Percentiles rank a stretch among this genome's conserved stretches.
These are phyloP conservation scores for Epizoanthus scotinus DNA, from an alignment of 92 coral and sea anemone genomes.

Conservation along the genomic window DNA sequence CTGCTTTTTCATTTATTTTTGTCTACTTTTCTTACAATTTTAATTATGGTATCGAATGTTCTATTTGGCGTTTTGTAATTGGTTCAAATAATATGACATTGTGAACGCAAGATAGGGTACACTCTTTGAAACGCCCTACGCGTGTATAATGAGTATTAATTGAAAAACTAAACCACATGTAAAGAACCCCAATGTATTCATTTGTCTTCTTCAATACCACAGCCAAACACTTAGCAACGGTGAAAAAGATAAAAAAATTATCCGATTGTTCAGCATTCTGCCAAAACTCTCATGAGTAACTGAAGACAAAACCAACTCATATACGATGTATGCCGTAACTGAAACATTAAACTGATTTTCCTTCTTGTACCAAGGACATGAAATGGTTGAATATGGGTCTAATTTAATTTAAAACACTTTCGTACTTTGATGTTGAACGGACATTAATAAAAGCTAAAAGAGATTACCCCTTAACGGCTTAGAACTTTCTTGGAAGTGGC, in stretches of 20 bases:
- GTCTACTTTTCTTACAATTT: constrained; percentile 1
- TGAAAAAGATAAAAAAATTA: background rate
- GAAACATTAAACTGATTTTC: too few relatives aligned
- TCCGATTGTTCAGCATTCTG: background rate
- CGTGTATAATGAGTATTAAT: constrained; percentile 17
- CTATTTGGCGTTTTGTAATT: background rate
- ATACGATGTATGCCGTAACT: background rate
- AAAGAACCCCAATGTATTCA: constrained; percentile 28
- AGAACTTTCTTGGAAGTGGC: too few relatives aligned
- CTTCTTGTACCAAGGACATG: too few relatives aligned
- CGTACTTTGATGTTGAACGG: too few relatives aligned
- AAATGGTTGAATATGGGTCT: too few relatives aligned
- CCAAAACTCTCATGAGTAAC: background rate
- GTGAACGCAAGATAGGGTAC: background rate
- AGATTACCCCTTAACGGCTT: too few relatives aligned
- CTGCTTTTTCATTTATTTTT: background rate
- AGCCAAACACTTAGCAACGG: constrained; percentile 31
- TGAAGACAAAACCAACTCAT: background rate
- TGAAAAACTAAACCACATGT: constrained; percentile 25
- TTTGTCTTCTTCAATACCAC: constrained; percentile 35
- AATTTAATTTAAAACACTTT: too few relatives aligned
- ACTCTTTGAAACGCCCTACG: constrained; percentile 24
- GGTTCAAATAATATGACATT: background rate
- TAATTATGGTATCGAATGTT: constrained; percentile 19
- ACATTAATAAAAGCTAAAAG: too few relatives aligned